These are phyloP conservation scores for Acropternis orthonyx DNA, from an alignment of 2,797 vertebrate genomes.

Conservation along the genomic window DNA sequence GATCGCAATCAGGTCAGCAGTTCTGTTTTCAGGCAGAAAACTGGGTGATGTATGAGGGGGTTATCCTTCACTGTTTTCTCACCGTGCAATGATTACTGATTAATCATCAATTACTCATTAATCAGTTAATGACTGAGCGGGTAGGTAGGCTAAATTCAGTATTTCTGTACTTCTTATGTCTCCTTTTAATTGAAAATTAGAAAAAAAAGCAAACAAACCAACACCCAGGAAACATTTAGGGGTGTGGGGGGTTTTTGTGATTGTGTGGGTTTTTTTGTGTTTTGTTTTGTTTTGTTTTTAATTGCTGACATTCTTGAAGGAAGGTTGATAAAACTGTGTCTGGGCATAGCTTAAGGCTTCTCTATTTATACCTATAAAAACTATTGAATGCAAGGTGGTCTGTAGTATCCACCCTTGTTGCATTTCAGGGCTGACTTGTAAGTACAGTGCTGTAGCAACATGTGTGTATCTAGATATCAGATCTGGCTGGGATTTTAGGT, in stretches of 20 bases:
- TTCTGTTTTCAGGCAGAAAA: background rate
- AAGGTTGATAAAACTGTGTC: background rate
- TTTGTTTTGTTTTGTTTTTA: background rate
- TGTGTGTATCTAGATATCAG: background rate
- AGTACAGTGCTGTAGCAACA: background rate
- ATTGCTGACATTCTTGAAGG: background rate
- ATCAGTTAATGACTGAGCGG: background rate
- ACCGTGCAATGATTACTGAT: background rate
- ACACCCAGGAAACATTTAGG: background rate
- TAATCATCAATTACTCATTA: background rate
- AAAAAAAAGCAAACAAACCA: fast-evolving
- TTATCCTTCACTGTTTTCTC: background rate
- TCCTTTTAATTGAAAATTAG: background rate
- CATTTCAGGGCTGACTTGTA: background rate
- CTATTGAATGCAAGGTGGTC: background rate
- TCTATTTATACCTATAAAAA: background rate
- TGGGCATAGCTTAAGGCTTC: background rate
- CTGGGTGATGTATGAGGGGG: background rate
- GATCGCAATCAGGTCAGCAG: background rate
- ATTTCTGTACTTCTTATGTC: background rate
- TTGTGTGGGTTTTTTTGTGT: too few species aligned
- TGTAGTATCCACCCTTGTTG: background rate
- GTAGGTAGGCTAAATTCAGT: background rate
- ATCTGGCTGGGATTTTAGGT: background rate
- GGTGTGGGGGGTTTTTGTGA: too few species aligned